phyloP scores from a whole-genome alignment of 2,797 vertebrate species.

The Galaxias olidus region DNA sequence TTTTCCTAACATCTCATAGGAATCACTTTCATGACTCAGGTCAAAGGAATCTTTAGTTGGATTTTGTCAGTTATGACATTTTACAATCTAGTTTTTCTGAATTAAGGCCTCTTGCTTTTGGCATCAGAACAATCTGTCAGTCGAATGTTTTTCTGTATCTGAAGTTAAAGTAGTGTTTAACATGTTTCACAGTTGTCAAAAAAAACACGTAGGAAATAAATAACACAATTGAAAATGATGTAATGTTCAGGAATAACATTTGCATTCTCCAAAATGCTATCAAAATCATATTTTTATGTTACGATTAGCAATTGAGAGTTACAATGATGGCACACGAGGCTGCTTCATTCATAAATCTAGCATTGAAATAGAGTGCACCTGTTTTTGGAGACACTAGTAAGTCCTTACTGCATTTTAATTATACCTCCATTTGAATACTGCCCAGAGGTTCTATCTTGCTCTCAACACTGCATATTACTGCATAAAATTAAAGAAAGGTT shows the following conservation, averaged over 20 bases:
- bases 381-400: conserved; percentile 55
- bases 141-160: conserved; percentile 68
- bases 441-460: conserved; percentile 37
- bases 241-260: conserved; percentile 66
- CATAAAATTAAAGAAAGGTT: conserved; percentile 45
- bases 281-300: conserved; percentile 18
- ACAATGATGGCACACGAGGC: conserved; percentile 58
- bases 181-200: conserved; percentile 75
- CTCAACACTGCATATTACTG: conserved; percentile 63
- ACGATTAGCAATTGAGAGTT: conserved; percentile 17
- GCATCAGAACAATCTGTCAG: conserved; percentile 81
- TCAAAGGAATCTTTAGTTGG: conserved; percentile 71
- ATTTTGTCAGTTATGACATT: conserved; percentile 64
- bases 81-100: conserved; percentile 81
- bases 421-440: conserved; percentile 36
- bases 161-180: conserved; percentile 67
- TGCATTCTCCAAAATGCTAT: conserved; percentile 41
- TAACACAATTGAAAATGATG: conserved; percentile 58
- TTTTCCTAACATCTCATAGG: conserved; percentile 78
- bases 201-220: conserved; percentile 56
- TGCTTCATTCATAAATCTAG: conserved; percentile 40
- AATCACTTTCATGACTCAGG: conserved; percentile 72
- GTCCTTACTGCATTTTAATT: conserved; percentile 70
- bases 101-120: conserved; percentile 87
- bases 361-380: conserved; percentile 48